Evolutionary conservation across 2,888 invertebrate genomes (phyloP), one percentile per base, ranked within the genome.

Genomic region (Choristoneura rosaceana): DNA sequence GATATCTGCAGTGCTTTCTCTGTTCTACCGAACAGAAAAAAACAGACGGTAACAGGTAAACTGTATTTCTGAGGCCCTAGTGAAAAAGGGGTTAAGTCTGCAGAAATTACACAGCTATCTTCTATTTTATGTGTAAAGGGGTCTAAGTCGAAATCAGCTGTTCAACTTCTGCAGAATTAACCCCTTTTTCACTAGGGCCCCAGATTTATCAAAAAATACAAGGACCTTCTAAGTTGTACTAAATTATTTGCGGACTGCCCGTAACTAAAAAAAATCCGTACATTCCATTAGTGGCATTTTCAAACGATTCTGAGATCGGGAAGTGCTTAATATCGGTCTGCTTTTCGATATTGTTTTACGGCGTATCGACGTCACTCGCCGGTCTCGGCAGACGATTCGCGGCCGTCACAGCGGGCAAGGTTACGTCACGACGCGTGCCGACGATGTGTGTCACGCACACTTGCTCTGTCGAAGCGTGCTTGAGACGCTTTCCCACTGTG

Each of bases 331-430:
- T 81, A 77, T 86, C 74, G 71, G 75, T 50, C 70, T 38, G 66
- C 75, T 80, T 82, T 75, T 61, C 52, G 25, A 58, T 38, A 78
- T 75, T 76, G 79, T 81, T 75, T 71, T 74, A 70, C 59, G 59
- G 10, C 45, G 50, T 80, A 71, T 79, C 79, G 80, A 79, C 71
- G 77, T 75, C 74, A 76, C 14, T 34, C 17, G 74, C 64, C 77
- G 80, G 78, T 75, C 76, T 77, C 77, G 67, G 74, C 76, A 83
- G 82, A 81, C 86, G 77, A 75, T 77, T 74, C 77, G 80, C 81
- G 84, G 76, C 81, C 81, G 74, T 79, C 82, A 73, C 34, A 75
- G 76, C 80, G 82, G 82, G 76, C 88, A 88, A 88, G 89, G 88
- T 87, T 86, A 84, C 79, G 80, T 83, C 82, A 83, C 74, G 60